Evolutionary conservation across 2,888 invertebrate genomes (phyloP).

Genomic region (Ophion obscuratus): DNA sequence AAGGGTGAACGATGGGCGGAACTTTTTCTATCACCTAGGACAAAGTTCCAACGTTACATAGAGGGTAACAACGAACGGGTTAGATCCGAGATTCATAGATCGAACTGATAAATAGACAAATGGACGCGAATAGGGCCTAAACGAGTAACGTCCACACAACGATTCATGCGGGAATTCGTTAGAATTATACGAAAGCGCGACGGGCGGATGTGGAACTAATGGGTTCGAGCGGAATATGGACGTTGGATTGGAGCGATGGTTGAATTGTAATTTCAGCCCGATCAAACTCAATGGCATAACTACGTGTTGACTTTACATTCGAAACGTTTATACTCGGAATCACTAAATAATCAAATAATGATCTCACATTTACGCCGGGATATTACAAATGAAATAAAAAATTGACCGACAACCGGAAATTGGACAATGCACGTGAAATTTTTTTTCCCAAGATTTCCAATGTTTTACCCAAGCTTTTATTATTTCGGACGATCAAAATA

Average conservation of each 20-base stretch:
- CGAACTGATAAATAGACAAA: conserved; percentile 14
- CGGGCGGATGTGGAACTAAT: conserved; percentile 27
- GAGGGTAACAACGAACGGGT: conserved; percentile 2
- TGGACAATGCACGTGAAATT: not conserved
- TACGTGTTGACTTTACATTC: conserved; percentile 31
- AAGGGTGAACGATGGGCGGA: not conserved
- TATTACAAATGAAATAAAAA: not conserved
- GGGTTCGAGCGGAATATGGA: conserved; percentile 4
- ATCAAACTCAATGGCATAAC: conserved; percentile 41
- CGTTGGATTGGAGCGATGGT: conserved; percentile 8
- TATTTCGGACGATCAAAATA: too few species aligned
- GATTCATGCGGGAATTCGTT: conserved; percentile 60
- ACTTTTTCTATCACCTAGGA: not conserved
- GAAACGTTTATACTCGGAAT: not conserved
- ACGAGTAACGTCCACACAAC: conserved; percentile 51
- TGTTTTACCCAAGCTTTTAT: too few species aligned
- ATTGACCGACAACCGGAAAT: not conserved
- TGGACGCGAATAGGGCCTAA: conserved; percentile 28
- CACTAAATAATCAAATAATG: conserved; percentile 1
- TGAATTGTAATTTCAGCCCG: conserved; percentile 29
- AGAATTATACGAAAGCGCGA: conserved; percentile 58
- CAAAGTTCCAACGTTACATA: conserved; percentile 2
- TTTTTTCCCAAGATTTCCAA: not conserved
- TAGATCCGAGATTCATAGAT: conserved; percentile 5
- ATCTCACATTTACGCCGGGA: not conserved